Evolutionary conservation across 2,113 vertebrate genomes (phyloP).

Genomic region (Paramisgurnus dabryanus): DNA sequence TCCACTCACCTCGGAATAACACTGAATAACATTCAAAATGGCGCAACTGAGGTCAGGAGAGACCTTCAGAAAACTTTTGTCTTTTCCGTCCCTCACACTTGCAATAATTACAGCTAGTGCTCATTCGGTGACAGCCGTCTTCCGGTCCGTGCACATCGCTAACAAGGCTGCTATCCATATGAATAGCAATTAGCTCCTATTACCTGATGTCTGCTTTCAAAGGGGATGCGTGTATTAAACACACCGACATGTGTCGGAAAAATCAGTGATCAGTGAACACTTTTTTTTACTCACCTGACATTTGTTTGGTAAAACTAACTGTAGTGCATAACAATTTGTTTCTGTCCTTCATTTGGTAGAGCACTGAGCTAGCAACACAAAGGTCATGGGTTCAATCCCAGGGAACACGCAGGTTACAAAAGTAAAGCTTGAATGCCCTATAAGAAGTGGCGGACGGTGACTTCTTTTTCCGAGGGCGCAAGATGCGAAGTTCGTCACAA

Average conservation of each 20-base stretch:
- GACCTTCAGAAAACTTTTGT: constrained; percentile 28
- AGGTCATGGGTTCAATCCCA: too few species aligned
- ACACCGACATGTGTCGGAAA: constrained; percentile 2
- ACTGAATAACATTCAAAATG: constrained; percentile 38
- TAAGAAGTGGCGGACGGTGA: too few species aligned
- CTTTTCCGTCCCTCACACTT: constrained; percentile 43
- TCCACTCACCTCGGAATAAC: constrained; percentile 8
- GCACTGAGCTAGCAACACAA: too few species aligned
- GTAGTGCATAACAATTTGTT: too few species aligned
- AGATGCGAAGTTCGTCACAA: too few species aligned
- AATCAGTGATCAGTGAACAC: background rate
- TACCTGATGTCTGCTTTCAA: constrained; percentile 53
- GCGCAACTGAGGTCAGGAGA: constrained; percentile 35
- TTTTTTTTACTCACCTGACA: background rate
- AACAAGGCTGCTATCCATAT: constrained; percentile 45
- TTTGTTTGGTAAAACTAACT: background rate
- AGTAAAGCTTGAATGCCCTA: too few species aligned
- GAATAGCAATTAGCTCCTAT: constrained; percentile 56
- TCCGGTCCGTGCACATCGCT: constrained; percentile 31
- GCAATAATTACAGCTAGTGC: constrained; percentile 52
- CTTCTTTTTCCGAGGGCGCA: too few species aligned
- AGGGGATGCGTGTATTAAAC: constrained; percentile 41
- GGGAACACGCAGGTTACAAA: too few species aligned
- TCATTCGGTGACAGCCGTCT: constrained; percentile 23
- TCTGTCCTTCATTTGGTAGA: too few species aligned